These are phyloP conservation scores for Anarrhichthys ocellatus DNA, from an alignment of 2,113 vertebrate species.

Conservation along the genomic window DNA sequence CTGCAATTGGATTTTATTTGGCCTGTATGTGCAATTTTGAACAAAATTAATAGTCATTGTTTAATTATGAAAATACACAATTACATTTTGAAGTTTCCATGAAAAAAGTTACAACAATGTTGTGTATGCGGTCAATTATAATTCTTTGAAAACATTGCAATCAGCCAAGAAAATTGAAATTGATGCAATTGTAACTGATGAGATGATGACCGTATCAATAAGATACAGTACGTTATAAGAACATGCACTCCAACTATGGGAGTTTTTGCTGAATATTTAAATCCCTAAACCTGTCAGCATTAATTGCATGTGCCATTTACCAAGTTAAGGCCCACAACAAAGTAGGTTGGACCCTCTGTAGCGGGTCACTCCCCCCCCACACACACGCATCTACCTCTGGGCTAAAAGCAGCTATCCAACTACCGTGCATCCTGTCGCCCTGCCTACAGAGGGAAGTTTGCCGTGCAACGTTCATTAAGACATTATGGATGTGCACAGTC, in stretches of 20 bases:
- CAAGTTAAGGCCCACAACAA: not conserved
- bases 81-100: not conserved
- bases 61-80: too few species aligned
- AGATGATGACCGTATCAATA: not conserved
- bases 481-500: slow-evolving; percentile 39
- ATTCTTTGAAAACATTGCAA: not conserved
- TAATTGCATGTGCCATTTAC: not conserved
- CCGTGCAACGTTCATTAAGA: slow-evolving; percentile 27
- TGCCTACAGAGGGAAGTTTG: slow-evolving; percentile 4
- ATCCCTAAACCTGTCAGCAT: not conserved
- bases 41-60: too few species aligned
- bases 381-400: not conserved
- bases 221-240: not conserved
- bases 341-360: not conserved
- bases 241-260: not conserved
- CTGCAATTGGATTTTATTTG: too few species aligned
- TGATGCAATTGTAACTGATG: not conserved
- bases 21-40: too few species aligned
- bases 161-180: not conserved
- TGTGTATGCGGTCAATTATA: not conserved
- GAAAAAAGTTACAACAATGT: not conserved
- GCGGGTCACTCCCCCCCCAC: not conserved
- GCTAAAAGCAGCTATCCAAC: slow-evolving; percentile 16
- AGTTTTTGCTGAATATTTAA: not conserved
- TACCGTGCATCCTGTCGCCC: slow-evolving; percentile 12